phyloP scores from a whole-genome alignment of 1,140 invertebrate species.

The Bombus waltoni region DNA sequence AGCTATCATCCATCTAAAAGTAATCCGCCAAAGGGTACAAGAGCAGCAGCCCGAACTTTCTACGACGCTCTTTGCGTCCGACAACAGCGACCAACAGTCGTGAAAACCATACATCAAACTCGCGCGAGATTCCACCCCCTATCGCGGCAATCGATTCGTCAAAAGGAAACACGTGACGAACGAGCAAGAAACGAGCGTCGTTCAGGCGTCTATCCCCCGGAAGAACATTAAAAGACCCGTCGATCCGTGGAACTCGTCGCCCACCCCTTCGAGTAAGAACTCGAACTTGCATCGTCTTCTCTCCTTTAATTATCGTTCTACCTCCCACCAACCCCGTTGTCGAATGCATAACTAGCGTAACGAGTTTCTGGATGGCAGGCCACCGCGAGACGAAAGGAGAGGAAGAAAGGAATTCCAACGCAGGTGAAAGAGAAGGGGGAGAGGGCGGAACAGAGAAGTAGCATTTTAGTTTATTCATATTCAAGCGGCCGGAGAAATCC shows the following conservation, averaged over 20 bases:
- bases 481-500: constrained; percentile 49
- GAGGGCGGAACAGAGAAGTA: constrained; percentile 17
- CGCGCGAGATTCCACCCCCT: too few relatives aligned
- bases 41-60: neutral
- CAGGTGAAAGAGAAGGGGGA: neutral
- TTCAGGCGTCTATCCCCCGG: neutral
- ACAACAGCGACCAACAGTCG: neutral
- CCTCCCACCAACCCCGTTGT: neutral
- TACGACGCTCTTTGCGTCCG: neutral
- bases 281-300: neutral
- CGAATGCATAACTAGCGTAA: constrained; percentile 40
- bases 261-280: neutral
- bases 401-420: constrained; percentile 40
- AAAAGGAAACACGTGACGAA: constrained; percentile 19
- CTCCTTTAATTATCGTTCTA: constrained; percentile 36
- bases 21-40: too few relatives aligned
- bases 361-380: constrained; percentile 23
- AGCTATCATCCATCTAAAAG: too few relatives aligned
- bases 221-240: constrained; percentile 45
- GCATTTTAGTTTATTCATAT: constrained; percentile 63
- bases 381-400: neutral
- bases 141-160: constrained; percentile 10
- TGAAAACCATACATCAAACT: neutral
- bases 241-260: constrained; percentile 11
- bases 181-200: neutral